A percentile compares a stretch with the other conserved stretches of the same genome.
Conservation (phyloP, 2,113 vertebrate genomes). For the Sakesphorus luctuosus region DNA sequence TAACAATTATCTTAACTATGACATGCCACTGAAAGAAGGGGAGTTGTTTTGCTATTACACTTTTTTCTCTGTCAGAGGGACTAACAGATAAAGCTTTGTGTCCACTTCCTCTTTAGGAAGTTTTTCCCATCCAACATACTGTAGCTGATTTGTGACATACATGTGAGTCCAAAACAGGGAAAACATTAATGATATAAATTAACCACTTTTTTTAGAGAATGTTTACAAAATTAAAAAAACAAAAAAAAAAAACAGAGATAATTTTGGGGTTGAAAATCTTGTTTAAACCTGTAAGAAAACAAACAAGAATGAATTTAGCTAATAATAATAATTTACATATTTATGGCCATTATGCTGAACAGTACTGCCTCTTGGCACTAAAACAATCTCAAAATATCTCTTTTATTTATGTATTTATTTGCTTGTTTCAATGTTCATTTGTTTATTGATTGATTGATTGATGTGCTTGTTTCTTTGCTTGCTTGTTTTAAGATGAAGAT, state of each 20-base stretch:
- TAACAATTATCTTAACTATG: neutral
- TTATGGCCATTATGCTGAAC: neutral
- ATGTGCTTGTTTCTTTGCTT: neutral
- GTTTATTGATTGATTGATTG: no score
- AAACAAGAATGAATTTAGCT: neutral
- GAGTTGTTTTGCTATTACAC: neutral
- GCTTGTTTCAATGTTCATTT: no score
- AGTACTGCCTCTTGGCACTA: neutral
- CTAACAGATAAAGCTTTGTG: neutral
- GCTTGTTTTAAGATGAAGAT: neutral
- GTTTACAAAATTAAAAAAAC: neutral
- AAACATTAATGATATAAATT: neutral
- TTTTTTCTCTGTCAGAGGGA: neutral
- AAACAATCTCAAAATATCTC: neutral
- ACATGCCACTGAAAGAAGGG: neutral
- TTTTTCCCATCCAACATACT: neutral
- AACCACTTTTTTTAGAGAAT: neutral
- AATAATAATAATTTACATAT: neutral
- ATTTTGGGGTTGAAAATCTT: neutral
- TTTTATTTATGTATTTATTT: neutral
- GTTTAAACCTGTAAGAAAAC: neutral
- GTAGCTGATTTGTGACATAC: neutral
- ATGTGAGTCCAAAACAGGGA: neutral
- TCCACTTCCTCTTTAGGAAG: neutral
- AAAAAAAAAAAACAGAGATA: neutral